Conservation (phyloP, 2,888 invertebrate species). For the Psylliodes chrysocephalus region DNA sequence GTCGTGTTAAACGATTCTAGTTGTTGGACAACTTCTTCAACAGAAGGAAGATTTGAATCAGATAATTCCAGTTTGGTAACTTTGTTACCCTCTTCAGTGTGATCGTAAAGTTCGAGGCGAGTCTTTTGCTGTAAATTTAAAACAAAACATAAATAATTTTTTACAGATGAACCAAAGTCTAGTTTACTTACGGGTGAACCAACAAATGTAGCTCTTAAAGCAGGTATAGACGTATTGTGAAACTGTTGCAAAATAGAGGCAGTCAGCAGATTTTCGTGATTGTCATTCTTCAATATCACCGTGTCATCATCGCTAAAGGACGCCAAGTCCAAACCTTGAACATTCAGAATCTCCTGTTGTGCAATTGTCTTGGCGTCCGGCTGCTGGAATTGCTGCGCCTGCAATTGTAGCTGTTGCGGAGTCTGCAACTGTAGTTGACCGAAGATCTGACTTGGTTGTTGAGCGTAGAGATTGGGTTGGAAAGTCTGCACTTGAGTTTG, state of each 20-base stretch:
- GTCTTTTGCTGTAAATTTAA: slow-evolving; percentile 54
- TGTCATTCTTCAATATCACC: slow-evolving; percentile 57
- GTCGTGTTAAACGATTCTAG: slow-evolving; percentile 67
- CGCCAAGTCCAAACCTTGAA: slow-evolving; percentile 59
- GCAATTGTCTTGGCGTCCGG: slow-evolving; percentile 47
- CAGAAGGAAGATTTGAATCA: slow-evolving; percentile 58
- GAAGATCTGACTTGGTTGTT: slow-evolving; percentile 64
- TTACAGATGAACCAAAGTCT: slow-evolving; percentile 4
- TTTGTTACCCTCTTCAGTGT: slow-evolving; percentile 53
- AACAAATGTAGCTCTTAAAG: slow-evolving; percentile 58
- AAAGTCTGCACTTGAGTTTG: slow-evolving; percentile 49
- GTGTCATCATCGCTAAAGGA: slow-evolving; percentile 54
- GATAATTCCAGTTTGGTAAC: slow-evolving; percentile 53
- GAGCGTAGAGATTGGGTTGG: slow-evolving; percentile 59
- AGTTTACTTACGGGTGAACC: slow-evolving; percentile 57
- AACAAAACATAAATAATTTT: slow-evolving; percentile 14
- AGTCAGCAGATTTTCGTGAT: slow-evolving; percentile 58
- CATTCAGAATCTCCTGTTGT: slow-evolving; percentile 55
- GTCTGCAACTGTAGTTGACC: slow-evolving; percentile 65
- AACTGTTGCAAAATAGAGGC: slow-evolving; percentile 62
- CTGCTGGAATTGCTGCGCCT: slow-evolving; percentile 59
- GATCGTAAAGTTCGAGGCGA: slow-evolving; percentile 58
- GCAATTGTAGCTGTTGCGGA: slow-evolving; percentile 59
- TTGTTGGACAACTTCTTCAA: slow-evolving; percentile 62
- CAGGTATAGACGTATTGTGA: slow-evolving; percentile 55